Percentiles rank a stretch among this genome's conserved stretches.
Evolutionary conservation across 53 echinoderm and acorn worm genomes (phyloP).

Genomic region (Henricia sp.): DNA sequence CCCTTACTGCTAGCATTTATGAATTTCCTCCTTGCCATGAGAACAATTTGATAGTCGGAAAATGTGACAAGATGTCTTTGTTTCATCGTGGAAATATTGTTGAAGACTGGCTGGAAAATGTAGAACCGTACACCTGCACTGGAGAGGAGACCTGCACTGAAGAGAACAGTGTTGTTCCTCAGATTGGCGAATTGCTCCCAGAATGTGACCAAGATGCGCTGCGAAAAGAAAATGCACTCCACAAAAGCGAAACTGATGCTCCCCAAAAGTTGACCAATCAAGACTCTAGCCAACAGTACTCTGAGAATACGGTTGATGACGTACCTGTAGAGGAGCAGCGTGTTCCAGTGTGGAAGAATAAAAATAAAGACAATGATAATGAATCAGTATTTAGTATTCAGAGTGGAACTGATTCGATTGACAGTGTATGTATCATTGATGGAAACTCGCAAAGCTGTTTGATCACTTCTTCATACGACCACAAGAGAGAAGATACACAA

Average conservation of each 20-base stretch:
- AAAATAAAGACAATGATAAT: no score
- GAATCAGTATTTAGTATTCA: no score
- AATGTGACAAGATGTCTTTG: background rate
- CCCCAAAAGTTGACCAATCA: background rate
- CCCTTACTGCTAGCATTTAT: background rate
- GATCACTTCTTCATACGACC: background rate
- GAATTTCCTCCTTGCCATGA: background rate
- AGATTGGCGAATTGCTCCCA: background rate
- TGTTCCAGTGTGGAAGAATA: no score
- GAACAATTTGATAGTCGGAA: background rate
- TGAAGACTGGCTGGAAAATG: constrained; percentile 31
- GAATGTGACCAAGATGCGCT: background rate
- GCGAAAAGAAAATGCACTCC: background rate
- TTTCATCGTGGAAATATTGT: background rate
- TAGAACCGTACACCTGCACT: background rate
- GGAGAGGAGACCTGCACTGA: constrained; percentile 13
- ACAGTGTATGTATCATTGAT: no score
- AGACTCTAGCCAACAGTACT: background rate
- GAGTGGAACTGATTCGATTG: no score
- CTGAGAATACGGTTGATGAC: background rate
- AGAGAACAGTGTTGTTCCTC: constrained; percentile 48
- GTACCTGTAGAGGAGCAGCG: constrained; percentile 3
- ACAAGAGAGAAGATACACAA: background rate
- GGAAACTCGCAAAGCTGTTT: background rate
- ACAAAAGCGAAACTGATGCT: background rate